Evolutionary conservation across 1,140 invertebrate species (phyloP), one percentile per base, ranked within the genome.

Genomic region (Bombus polaris): DNA sequence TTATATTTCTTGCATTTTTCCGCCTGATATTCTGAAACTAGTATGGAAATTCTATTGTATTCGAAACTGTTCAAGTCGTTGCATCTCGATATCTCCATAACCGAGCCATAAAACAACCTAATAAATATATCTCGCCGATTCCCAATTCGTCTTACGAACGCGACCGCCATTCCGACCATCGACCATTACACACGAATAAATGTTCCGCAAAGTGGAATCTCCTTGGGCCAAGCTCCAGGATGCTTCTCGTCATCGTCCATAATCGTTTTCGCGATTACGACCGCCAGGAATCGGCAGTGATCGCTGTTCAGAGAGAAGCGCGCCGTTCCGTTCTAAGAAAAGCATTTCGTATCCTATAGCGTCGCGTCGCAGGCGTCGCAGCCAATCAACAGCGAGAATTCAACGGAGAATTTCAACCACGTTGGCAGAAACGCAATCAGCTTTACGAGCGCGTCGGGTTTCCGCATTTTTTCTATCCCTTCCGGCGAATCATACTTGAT

Each of bases 401-500:
- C 37, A n/a, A 25, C 86, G 3, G 25, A 42, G 53, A 79, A 90
- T 90, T 88, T 87, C 89, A 88, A 28, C 81, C 65, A 71, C 74
- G 70, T 32, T 77, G 32, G 78, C 44, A 76, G 82, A 84, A 90
- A 82, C 76, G 83, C 76, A 81, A 57, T 75, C 62, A 70, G 28
- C 57, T 90, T 90, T 90, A 90, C 87, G 87, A 86, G 75, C 88
- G 88, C 83, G 22, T 82, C 71, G 65, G 28, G 74, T 81, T 90
- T 89, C 83, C 85, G 87, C 83, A 89, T 83, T 87, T 88, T 90
- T 90, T 85, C 70, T 81, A 70, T 81, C 47, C 84, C 83, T 90
- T 89, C 83, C 89, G 86, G 77, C 85, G 82, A 83, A 87, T 85
- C 88, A 8, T 53, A 53, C 84, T 84, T 62, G 28, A 28, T 1